Evolutionary conservation across 2,888 invertebrate genomes (phyloP), one percentile per base, ranked within the genome.

Genomic region (Ernsta delagoae): DNA sequence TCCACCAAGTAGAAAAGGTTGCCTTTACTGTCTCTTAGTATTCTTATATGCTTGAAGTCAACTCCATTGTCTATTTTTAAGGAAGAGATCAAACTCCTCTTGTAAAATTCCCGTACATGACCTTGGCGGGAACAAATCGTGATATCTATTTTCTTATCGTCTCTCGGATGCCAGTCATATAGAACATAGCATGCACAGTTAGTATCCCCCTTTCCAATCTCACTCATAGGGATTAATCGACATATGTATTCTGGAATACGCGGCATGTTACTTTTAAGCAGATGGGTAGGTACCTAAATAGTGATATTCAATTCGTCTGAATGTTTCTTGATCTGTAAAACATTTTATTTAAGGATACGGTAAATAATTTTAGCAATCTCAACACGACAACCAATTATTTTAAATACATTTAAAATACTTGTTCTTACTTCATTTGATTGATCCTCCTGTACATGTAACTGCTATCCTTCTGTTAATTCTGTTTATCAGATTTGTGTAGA

Each of bases 111-210:
- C 64, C 80, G 81, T 4, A 92, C 73, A 78, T 88, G 86, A 9
- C 88, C 87, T 6, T 73, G 73, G 66, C 74, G 75, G 1, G 90
- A 89, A 71, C 87, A 88, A 71, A 91, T 67, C 16, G 77, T 81
- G 62, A 93, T 73, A 75, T 93, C 92, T 69, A 89, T 77, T 9
- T 70, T 70, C 62, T 77, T 85, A 7, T 71, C 61, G 65, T 85
- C 85, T 66, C 75, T 77, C 5, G 92, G 92, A 73, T 92, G 89
- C 50, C 86, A 73, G 72, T 92, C 92, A 72, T 87, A 88, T 34
- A 91, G 85, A 1, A 80, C 82, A 72, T 85, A 92, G 78, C 89
- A 86, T 5, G 16, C 24, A 24, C 8, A 24, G 24, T 24, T 53
- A 53, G 8, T 12, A 4, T 43, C n/a, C 3, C 39, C 8, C 7